These are phyloP conservation scores for Fragum fragum DNA, from an alignment of 2,888 invertebrate species.

Conservation along the genomic window DNA sequence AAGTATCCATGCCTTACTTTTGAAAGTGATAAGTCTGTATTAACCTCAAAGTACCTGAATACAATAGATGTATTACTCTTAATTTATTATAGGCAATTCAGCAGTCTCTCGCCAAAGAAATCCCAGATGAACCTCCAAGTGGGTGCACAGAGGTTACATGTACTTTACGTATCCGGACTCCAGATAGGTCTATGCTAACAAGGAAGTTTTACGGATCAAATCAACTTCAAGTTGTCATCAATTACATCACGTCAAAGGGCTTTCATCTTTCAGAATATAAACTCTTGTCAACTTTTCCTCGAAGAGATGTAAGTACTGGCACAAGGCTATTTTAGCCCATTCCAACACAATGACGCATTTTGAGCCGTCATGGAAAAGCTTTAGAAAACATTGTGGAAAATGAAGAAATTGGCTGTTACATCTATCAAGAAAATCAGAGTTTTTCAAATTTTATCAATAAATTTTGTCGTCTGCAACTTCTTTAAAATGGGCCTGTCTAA, in stretches of 20 bases:
- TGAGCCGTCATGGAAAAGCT: no score
- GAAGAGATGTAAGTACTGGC: constrained; percentile 96
- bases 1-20: no score
- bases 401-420: background rate
- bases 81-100: constrained; percentile 84
- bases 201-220: constrained; percentile 91
- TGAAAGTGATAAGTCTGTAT: no score
- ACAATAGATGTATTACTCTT: no score
- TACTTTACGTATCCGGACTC: constrained; percentile 92
- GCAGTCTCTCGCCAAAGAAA: constrained; percentile 84
- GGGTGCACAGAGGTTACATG: constrained; percentile 80
- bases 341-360: no score
- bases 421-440: background rate
- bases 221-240: constrained; percentile 91
- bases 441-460: no score
- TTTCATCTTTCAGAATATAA: constrained; percentile 95
- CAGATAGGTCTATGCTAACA: constrained; percentile 92
- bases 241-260: constrained; percentile 95
- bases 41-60: no score
- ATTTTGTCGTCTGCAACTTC: no score
- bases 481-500: no score
- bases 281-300: constrained; percentile 97
- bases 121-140: constrained; percentile 87
- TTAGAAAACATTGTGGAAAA: no score
- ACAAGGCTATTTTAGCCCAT: no score